A percentile compares a stretch with the other conserved stretches of the same genome.
Conservation (phyloP, 2,888 invertebrate species). For the Lysandra coridon region DNA sequence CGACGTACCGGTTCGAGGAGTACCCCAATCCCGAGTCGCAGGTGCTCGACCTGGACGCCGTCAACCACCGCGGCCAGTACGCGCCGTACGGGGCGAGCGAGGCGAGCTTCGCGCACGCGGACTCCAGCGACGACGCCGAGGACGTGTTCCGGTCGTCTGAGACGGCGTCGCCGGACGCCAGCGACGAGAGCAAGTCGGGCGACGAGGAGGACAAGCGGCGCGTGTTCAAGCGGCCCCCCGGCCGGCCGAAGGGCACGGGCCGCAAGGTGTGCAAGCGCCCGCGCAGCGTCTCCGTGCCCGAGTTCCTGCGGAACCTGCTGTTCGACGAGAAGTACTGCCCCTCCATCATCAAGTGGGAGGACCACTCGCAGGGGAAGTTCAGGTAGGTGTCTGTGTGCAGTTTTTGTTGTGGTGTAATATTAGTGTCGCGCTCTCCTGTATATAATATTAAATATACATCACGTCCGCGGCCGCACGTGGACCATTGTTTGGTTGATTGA, state of each 20-base stretch:
- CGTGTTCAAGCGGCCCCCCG: slow-evolving; percentile 75
- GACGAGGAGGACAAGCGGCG: slow-evolving; percentile 74
- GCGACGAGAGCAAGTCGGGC: slow-evolving; percentile 69
- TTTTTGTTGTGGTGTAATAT: neutral
- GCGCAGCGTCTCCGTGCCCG: slow-evolving; percentile 84
- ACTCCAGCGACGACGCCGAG: slow-evolving; percentile 72
- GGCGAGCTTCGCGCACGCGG: slow-evolving; percentile 53
- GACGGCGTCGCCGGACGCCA: slow-evolving; percentile 67
- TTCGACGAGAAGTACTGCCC: slow-evolving; percentile 88
- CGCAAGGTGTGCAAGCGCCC: slow-evolving; percentile 69
- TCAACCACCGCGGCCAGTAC: slow-evolving; percentile 60
- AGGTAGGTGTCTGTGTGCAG: slow-evolving; percentile 61
- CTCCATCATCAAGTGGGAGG: slow-evolving; percentile 92
- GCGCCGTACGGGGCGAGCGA: slow-evolving; percentile 63
- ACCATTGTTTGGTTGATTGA: slow-evolving; percentile 6
- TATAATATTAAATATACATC: neutral
- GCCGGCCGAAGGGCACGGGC: slow-evolving; percentile 77
- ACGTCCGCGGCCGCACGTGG: slow-evolving; percentile 15
- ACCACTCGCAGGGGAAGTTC: slow-evolving; percentile 90
- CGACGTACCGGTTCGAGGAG: slow-evolving; percentile 63
- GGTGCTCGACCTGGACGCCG: slow-evolving; percentile 64
- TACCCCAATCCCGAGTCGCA: slow-evolving; percentile 60
- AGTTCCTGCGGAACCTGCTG: slow-evolving; percentile 91
- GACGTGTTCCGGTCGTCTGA: slow-evolving; percentile 64
- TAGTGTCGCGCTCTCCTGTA: neutral